These are phyloP conservation scores for Pyrgus malvae DNA, from an alignment of 2,888 invertebrate genomes.

Conservation along the genomic window DNA sequence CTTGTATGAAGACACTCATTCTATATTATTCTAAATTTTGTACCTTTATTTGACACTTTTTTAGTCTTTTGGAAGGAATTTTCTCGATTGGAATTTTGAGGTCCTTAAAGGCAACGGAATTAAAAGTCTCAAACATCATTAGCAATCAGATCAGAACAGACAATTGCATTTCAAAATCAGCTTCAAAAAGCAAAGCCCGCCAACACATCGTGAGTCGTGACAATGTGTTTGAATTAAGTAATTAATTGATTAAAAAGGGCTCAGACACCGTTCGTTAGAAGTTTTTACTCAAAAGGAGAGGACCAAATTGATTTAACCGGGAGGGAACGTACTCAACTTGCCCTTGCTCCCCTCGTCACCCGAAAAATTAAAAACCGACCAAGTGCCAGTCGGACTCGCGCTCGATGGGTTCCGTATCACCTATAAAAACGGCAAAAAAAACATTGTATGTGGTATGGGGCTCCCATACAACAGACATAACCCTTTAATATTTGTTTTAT, in stretches of 20 bases:
- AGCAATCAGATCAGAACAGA: background rate
- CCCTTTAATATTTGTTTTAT: too few species aligned
- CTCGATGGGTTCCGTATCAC: too few species aligned
- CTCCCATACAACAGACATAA: too few species aligned
- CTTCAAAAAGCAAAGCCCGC: background rate
- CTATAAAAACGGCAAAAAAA: too few species aligned
- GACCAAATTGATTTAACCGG: slow-evolving; percentile 70
- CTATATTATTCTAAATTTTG: too few species aligned
- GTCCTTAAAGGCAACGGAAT: background rate
- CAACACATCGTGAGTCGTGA: slow-evolving; percentile 39
- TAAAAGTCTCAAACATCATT: background rate
- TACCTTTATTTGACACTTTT: too few species aligned
- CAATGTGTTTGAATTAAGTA: slow-evolving; percentile 66
- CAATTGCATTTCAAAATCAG: background rate
- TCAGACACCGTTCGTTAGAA: slow-evolving; percentile 65
- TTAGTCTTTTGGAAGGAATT: too few species aligned
- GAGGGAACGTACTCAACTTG: slow-evolving; percentile 38
- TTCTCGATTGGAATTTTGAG: too few species aligned
- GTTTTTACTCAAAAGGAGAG: slow-evolving; percentile 57
- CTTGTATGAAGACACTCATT: too few species aligned
- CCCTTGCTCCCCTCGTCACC: slow-evolving; percentile 35
- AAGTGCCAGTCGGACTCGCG: too few species aligned
- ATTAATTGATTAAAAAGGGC: slow-evolving; percentile 78
- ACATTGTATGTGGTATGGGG: too few species aligned
- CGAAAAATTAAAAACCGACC: slow-evolving; percentile 33